Base-by-base conservation (phyloP, 2,888 invertebrate genomes). In the Sarcophaga rosellei region DNA sequence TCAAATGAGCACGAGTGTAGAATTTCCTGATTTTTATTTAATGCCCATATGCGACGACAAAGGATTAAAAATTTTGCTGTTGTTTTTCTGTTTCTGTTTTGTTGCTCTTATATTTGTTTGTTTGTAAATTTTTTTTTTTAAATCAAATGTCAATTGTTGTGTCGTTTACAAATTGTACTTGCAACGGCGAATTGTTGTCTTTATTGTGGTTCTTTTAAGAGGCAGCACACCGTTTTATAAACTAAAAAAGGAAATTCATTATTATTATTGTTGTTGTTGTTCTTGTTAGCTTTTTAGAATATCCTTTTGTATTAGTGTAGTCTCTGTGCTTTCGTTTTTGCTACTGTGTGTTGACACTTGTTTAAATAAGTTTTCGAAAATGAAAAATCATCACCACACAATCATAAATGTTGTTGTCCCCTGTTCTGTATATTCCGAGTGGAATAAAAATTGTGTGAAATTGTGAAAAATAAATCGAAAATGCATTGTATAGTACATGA, bases 21-120 rank as follows among this genome's bases (percentile, higher is more conserved):
- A 76, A 79, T 79, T 63, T 84, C 69, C 73, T 79, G 73, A 69
- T 69, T 79, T 79, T 74, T 53, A 11, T 70, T 84, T 65, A 70
- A 84, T 79, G 75, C 44, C 59, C 72, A 80, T 76, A 65, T 70
- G 65, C 70, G 23, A 65, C 70, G 20, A 65, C 70, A 75, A 75
- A 79, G 65, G 79, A 84, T 84, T 84, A 84, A 74, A 44, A 75
- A 66, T 82, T 35, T 35, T 35, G 10, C 35, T 79, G 59, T 68
- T 65, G 61, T 75, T 17, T 15, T 53, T 47, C 0, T 47, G 3
- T 11, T 47, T 11, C 3, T 47, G 47, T 15, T 47, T 12, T 53
- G 53, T 17, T 53, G 53, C 17, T 53, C 15, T 53, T 12, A 12
- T 65, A 53, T 75, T 5, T 15, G 12, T 53, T 12, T 53, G 15